Base-by-base conservation (phyloP, 2,113 vertebrate genomes). In the Anoplopoma fimbria region DNA sequence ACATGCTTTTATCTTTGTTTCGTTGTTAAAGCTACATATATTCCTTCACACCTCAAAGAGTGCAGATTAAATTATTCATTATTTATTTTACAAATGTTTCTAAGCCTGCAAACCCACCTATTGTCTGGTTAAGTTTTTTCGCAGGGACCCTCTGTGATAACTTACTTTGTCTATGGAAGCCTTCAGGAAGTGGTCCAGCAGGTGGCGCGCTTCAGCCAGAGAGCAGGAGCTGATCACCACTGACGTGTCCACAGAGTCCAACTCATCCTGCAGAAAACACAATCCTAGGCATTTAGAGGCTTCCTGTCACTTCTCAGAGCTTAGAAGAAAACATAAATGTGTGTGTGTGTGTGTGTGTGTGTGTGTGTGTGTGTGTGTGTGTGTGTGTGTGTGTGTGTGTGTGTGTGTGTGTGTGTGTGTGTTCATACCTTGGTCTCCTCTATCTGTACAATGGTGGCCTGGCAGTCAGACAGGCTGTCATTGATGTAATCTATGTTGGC, bases 201-300 rank as follows among this genome's bases (percentile, higher is more conserved):
- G 95, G 69, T 98, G 96, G 21, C 98, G 97, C 0, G 98, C 98
- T 92, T 99, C 98, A 0, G 98, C 96, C 92, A 99, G 90, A 1
- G 98, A 99, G 82, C 98, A 99, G 83, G 98, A 99, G 87, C 97
- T 99, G 93, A 99, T 99, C 83, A 99, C 98, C 87, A 99, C 98
- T 0, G 98, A 99, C 0, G 97, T 99, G 93, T 99, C 98, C 0
- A 98, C 98, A 0, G 98, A 97, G 92, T 99, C 98, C 91, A 99
- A 95, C 93, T 99, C 98, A 90, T 99, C 98, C 98, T 98, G 90
- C 74, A 79, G 81, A 58, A 76, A 64, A 85, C 31, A 53, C 31
- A 79, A 10, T 38, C 19, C 6, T 13, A 38, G 6, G 15, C 12
- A 49, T 86, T 38, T 14, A 15, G 0, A 60, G 31, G 53, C 4